These are phyloP conservation scores for Ametastegia equiseti DNA, from an alignment of 2,888 invertebrate species.

Conservation along the genomic window DNA sequence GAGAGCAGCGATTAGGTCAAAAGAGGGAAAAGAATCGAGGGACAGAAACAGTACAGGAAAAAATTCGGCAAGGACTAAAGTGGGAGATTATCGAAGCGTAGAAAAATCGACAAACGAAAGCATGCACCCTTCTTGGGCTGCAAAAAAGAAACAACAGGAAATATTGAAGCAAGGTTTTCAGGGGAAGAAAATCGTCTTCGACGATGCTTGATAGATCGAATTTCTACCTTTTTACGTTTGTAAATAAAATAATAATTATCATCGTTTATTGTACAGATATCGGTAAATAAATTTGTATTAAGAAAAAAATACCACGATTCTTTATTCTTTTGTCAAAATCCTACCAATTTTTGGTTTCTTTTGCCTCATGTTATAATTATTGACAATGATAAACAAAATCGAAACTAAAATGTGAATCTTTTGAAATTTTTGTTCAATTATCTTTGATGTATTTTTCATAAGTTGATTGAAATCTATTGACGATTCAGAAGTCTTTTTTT, in stretches of 20 bases:
- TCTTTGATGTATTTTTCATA: no score
- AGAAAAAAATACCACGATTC: no score
- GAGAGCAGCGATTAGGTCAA: slow-evolving; percentile 22
- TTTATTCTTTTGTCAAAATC: no score
- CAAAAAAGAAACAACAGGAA: slow-evolving; percentile 71
- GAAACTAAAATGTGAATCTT: no score
- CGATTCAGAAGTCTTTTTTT: no score
- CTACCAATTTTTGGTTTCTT: no score
- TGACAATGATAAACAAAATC: no score
- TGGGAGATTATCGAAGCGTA: not conserved
- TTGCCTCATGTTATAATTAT: no score
- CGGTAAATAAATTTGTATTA: not conserved
- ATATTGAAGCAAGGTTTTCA: slow-evolving; percentile 69
- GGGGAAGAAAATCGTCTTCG: slow-evolving; percentile 72
- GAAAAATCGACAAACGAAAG: not conserved
- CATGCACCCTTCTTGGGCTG: slow-evolving; percentile 73
- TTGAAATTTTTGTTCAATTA: no score
- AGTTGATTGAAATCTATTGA: no score
- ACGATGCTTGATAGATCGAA: slow-evolving; percentile 57
- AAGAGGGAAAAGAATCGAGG: slow-evolving; percentile 15
- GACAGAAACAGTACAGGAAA: not conserved
- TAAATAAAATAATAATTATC: not conserved
- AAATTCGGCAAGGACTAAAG: not conserved
- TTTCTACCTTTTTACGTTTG: not conserved
- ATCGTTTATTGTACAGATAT: not conserved